These are phyloP conservation scores for Semaprochilodus insignis DNA, from an alignment of 2,797 vertebrate genomes.

Conservation along the genomic window DNA sequence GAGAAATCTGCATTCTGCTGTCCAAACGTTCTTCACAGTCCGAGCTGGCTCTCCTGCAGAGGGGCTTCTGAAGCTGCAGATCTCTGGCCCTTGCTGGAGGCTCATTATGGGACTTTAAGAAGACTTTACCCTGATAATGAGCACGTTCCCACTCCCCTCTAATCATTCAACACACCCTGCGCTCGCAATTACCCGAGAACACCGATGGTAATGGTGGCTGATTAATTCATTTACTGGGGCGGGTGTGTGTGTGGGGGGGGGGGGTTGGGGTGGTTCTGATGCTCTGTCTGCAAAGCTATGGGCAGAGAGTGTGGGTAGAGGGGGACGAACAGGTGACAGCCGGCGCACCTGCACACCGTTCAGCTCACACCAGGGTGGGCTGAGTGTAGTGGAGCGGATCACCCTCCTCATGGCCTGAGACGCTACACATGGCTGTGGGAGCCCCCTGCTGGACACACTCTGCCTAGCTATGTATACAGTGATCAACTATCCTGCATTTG, in stretches of 20 bases:
- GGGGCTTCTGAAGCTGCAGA: constrained; percentile 1
- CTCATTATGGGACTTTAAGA: constrained; percentile 51
- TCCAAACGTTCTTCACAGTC: neutral
- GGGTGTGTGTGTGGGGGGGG: neutral
- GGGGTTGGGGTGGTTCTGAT: constrained; percentile 25
- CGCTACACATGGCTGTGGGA: constrained; percentile 18
- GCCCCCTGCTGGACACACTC: constrained; percentile 52
- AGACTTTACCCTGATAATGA: constrained; percentile 61
- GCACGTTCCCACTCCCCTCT: constrained; percentile 54
- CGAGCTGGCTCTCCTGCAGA: neutral
- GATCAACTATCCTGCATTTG: neutral
- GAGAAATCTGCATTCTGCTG: neutral
- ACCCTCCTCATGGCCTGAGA: neutral
- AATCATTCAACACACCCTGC: constrained; percentile 58
- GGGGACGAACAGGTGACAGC: constrained; percentile 52
- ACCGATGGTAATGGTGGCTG: constrained; percentile 56
- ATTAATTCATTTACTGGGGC: constrained; percentile 62
- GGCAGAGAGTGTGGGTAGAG: neutral
- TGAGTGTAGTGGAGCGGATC: constrained; percentile 22
- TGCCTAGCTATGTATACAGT: neutral
- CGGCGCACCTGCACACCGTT: constrained; percentile 52
- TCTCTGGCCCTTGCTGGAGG: constrained; percentile 31
- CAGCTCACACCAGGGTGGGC: constrained; percentile 16
- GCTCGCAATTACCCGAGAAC: constrained; percentile 57
- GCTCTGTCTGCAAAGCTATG: constrained; percentile 19